Conservation (phyloP, 2,797 vertebrate genomes). For the Threskiornis aethiopicus region DNA sequence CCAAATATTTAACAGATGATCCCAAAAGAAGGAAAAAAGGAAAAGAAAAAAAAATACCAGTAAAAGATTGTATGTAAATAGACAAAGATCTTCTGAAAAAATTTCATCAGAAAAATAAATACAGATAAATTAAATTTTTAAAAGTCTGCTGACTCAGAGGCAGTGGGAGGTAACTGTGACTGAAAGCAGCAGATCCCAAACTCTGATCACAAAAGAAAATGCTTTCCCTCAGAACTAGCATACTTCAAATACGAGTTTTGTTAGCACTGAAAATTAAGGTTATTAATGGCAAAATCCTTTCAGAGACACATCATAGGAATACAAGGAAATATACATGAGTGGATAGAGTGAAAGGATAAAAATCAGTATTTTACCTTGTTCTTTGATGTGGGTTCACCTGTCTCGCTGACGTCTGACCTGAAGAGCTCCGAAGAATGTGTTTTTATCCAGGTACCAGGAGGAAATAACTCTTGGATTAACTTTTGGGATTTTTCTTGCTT, state of each 20-base stretch:
- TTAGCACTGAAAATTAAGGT: not conserved
- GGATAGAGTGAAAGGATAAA: not conserved
- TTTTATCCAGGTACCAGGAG: constrained; percentile 70
- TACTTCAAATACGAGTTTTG: not conserved
- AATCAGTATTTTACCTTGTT: not conserved
- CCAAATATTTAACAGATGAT: not conserved
- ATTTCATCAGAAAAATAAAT: not conserved
- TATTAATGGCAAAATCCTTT: not conserved
- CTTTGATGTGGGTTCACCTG: not conserved
- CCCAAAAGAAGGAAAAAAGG: not conserved
- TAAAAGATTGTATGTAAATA: not conserved
- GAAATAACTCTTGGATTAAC: constrained; percentile 60
- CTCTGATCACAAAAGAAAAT: not conserved
- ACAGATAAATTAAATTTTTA: not conserved
- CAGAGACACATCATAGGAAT: not conserved
- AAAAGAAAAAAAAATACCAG: no score
- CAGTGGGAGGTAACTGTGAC: not conserved
- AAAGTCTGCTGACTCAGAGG: not conserved
- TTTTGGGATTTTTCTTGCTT: constrained; percentile 59
- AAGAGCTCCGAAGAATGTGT: not conserved
- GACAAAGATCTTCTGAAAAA: not conserved
- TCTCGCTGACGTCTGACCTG: not conserved
- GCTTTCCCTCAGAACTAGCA: not conserved
- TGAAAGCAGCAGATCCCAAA: not conserved
- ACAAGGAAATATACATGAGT: not conserved